Base-by-base conservation (phyloP, 2,113 vertebrate genomes). In the Syrmaticus mikado region DNA sequence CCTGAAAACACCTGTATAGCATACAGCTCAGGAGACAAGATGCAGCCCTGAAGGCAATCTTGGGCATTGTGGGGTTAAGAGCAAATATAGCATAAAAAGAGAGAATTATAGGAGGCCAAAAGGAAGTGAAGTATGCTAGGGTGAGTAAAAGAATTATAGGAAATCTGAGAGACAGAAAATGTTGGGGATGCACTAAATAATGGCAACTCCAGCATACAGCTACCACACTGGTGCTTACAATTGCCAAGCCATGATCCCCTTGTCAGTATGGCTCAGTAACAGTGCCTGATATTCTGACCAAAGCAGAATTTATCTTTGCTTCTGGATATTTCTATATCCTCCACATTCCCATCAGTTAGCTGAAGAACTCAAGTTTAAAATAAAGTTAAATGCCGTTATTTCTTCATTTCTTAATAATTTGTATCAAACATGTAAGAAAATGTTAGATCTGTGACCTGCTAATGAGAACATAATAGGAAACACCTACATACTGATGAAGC, bases 21-120 rank as follows among this genome's bases (percentile, higher is more conserved):
- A 55, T 75, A 75, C 27, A 82, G 43, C 1, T 4, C 45, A 18
- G 6, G 8, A 20, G 30, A 68, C 0, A 0, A 57, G 30, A 83
- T 1, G 50, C 3, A 82, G 21, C 4, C 6, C 32, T 36, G 25
- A 89, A 66, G 20, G 65, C 3, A 70, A 41, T 52, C 41, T 50
- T 50, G 24, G 17, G 14, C 30, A 68, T 22, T 85, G 76, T 8
- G 55, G 27, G 5, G 4, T 16, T 55, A 62, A 65, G 16, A 80
- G 14, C 8, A 64, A 71, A 85, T 71, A 34, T 1, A 5, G 48
- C 6, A 45, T 32, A 70, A 32, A 11, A 55, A 48, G 8, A 18
- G 8, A 81, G 13, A 82, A 72, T 38, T 79, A 75, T 46, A 53
- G 18, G 17, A 87, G 6, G 12, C 48, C 36, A 45, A 34, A 79